Conservation (phyloP, 2,113 vertebrate species). For the Sebastes schlegelii region DNA sequence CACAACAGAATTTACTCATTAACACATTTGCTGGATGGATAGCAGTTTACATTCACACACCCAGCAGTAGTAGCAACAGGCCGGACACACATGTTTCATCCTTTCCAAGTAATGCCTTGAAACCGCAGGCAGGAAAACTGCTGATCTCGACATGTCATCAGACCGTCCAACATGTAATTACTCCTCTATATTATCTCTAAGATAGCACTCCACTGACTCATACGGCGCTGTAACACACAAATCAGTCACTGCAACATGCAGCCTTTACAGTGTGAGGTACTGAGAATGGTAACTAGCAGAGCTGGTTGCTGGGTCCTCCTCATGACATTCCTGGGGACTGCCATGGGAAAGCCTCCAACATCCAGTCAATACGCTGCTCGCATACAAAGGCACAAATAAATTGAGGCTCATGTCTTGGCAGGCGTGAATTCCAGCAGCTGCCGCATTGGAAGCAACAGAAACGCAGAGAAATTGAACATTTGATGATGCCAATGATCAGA, state of each 20-base stretch:
- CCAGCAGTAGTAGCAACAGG: slow-evolving; percentile 1
- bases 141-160: not conserved
- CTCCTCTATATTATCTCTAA: not conserved
- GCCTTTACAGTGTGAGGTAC: slow-evolving; percentile 4
- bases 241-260: slow-evolving; percentile 5
- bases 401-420: slow-evolving; percentile 59
- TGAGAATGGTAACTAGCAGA: slow-evolving; percentile 23
- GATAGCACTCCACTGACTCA: not conserved
- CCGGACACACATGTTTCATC: not conserved
- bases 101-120: not conserved
- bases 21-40: slow-evolving; percentile 30
- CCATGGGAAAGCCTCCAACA: slow-evolving; percentile 61
- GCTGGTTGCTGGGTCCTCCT: slow-evolving; percentile 14
- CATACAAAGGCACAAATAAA: slow-evolving; percentile 65
- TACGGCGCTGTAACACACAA: not conserved
- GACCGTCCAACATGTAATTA: not conserved
- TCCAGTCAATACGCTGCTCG: slow-evolving; percentile 41
- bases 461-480: slow-evolving; percentile 40
- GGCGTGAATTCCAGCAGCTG: slow-evolving; percentile 45
- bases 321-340: slow-evolving; percentile 46
- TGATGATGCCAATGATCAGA: slow-evolving; percentile 49
- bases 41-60: not conserved
- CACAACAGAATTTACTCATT: slow-evolving; percentile 22
- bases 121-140: not conserved
- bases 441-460: slow-evolving; percentile 20